These are phyloP conservation scores for Melieria crassipennis DNA, from an alignment of 2,888 invertebrate species.

Conservation along the genomic window DNA sequence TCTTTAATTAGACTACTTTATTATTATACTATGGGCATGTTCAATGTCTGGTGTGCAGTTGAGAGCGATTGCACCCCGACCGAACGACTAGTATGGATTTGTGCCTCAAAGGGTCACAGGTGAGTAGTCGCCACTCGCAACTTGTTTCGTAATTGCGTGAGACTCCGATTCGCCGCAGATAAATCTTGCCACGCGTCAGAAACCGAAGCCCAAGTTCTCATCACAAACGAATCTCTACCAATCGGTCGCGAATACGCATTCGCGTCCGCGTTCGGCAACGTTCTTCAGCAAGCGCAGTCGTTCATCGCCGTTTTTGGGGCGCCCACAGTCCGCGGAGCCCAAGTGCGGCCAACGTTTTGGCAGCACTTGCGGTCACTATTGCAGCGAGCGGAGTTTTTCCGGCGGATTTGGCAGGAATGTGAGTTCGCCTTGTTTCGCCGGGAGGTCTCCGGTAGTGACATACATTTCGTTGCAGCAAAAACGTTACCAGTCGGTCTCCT, in stretches of 20 bases:
- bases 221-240: conserved; percentile 48
- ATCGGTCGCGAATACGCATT: conserved; percentile 20
- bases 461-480: conserved; percentile 33
- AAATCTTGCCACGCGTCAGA: conserved; percentile 64
- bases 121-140: conserved; percentile 39
- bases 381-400: conserved; percentile 25
- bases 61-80: too few species aligned
- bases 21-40: too few species aligned
- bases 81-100: conserved; percentile 62
- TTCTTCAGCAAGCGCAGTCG: conserved; percentile 57
- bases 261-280: conserved; percentile 63
- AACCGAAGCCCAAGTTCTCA: conserved; percentile 61
- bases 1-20: too few species aligned
- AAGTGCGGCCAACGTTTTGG: conserved; percentile 54
- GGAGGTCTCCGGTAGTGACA: conserved; percentile 20
- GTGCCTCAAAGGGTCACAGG: conserved; percentile 65
- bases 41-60: too few species aligned
- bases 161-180: conserved; percentile 52
- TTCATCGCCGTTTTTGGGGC: conserved; percentile 55
- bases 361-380: conserved; percentile 45
- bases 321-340: conserved; percentile 65
- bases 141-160: too few species aligned
- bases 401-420: conserved; percentile 20
- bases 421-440: neutral
- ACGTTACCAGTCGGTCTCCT: conserved; percentile 55